Evolutionary conservation across 1,140 invertebrate genomes (phyloP).

Genomic region (Apis mellifera): Amel_HAv3.1 CM009932.2:13474001-13474500

Average conservation of each 20-base stretch:
- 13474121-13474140: neutral
- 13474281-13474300: neutral
- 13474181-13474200: constrained; percentile 22
- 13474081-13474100: constrained; percentile 54
- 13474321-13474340: neutral
- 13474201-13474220: constrained; percentile 40
- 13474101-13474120: neutral
- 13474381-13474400: constrained; percentile 3
- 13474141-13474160: constrained; percentile 32
- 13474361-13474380: neutral
- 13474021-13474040: constrained; percentile 59
- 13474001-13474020: constrained; percentile 52
- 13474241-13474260: constrained; percentile 40
- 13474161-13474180: neutral
- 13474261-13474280: constrained; percentile 34
- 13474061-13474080: constrained; percentile 47
- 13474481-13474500: no score
- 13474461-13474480: no score
- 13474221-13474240: constrained; percentile 40
- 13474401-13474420: neutral
- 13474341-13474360: neutral
- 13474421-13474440: no score
- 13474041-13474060: constrained; percentile 57
- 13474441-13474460: no score
- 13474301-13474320: neutral